Conservation (phyloP, 2,113 vertebrate genomes). For the Epinephelus moara region DNA sequence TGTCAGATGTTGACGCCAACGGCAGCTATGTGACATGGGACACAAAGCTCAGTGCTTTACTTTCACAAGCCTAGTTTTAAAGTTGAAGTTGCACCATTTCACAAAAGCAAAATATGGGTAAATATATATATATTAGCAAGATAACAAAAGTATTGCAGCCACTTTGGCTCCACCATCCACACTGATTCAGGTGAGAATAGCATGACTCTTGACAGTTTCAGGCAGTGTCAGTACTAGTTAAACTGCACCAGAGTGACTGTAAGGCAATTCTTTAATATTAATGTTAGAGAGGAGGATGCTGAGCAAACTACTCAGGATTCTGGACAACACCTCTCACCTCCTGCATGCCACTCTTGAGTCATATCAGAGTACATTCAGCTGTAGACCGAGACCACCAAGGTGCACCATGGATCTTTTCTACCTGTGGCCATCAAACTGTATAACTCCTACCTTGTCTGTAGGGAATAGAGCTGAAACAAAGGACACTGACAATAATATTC, state of each 20-base stretch:
- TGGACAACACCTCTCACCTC: too few species aligned
- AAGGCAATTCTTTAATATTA: too few species aligned
- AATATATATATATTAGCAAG: not conserved
- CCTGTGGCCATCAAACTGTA: too few species aligned
- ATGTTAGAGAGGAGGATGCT: too few species aligned
- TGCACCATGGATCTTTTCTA: too few species aligned
- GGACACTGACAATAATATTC: too few species aligned
- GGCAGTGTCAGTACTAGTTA: not conserved
- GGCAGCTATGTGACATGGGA: not conserved
- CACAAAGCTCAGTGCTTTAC: not conserved
- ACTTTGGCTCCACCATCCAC: not conserved
- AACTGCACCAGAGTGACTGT: not conserved
- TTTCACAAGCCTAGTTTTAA: not conserved
- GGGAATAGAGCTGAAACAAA: too few species aligned
- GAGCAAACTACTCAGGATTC: too few species aligned
- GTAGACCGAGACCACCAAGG: too few species aligned
- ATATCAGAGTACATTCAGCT: too few species aligned
- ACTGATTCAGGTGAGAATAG: not conserved
- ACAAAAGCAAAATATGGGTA: not conserved
- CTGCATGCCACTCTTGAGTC: too few species aligned
- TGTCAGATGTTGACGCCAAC: slow-evolving; percentile 11
- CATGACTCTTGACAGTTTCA: not conserved
- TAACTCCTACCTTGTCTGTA: too few species aligned
- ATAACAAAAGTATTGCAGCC: not conserved
- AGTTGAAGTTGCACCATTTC: not conserved